phyloP scores from a whole-genome alignment of 1,140 invertebrate species.

The Drosophila kurseongensis region DNA sequence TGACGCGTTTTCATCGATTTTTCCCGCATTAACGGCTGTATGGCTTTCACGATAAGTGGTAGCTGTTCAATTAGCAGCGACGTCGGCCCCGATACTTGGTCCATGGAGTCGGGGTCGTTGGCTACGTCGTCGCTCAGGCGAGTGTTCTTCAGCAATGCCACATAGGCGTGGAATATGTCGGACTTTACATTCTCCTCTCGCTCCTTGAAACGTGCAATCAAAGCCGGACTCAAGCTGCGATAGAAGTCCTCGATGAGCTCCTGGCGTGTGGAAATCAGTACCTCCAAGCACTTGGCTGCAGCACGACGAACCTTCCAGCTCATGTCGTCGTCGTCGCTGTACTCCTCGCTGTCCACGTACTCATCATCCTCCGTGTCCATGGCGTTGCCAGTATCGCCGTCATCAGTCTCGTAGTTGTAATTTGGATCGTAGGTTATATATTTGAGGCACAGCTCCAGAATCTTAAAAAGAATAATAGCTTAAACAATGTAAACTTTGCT shows the following conservation, averaged over 20 bases:
- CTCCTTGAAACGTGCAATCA: conserved; percentile 98
- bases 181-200: conserved; percentile 99
- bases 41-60: conserved; percentile 91
- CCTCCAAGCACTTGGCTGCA: conserved; percentile 98
- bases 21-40: conserved; percentile 96
- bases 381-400: conserved; percentile 87
- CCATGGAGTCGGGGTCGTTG: conserved; percentile 91
- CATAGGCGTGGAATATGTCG: conserved; percentile 98
- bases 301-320: conserved; percentile 98
- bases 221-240: conserved; percentile 92
- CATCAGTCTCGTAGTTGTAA: conserved; percentile 96
- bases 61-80: conserved; percentile 89
- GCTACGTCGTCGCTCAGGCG: conserved; percentile 88
- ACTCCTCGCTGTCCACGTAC: conserved; percentile 95
- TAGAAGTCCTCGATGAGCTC: conserved; percentile 97
- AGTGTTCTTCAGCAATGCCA: conserved; percentile 96
- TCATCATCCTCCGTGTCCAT: conserved; percentile 88
- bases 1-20: conserved; percentile 97
- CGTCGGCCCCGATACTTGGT: conserved; percentile 88
- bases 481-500: neutral
- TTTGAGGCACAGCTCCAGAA: conserved; percentile 94
- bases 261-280: conserved; percentile 95
- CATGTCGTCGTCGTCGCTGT: conserved; percentile 99
- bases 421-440: conserved; percentile 99
- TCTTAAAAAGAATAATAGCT: conserved; percentile 85